Percentiles rank a stretch among this genome's conserved stretches.
phyloP scores from a whole-genome alignment of 2,113 vertebrate species.

The Axis porcinus region DNA sequence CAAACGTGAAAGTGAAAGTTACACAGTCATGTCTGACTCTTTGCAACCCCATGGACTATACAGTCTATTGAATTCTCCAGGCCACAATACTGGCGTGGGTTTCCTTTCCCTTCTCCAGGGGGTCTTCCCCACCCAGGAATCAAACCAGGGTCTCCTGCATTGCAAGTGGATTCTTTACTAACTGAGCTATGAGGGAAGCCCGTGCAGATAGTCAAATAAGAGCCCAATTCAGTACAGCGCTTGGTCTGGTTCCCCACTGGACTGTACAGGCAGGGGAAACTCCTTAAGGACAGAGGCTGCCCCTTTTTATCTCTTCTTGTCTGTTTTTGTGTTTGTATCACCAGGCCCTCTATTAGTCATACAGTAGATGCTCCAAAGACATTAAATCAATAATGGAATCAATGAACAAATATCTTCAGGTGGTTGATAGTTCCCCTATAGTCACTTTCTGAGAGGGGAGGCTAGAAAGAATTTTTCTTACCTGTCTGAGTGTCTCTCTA shows the following conservation, averaged over 20 bases:
- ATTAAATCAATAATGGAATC: neutral
- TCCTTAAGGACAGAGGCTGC: neutral
- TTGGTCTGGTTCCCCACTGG: neutral
- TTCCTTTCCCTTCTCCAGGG: neutral
- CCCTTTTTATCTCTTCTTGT: neutral
- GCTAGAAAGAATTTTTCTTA: neutral
- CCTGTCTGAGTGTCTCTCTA: neutral
- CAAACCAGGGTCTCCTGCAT: neutral
- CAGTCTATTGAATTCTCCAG: neutral
- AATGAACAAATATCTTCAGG: neutral
- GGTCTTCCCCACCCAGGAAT: neutral
- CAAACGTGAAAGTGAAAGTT: neutral
- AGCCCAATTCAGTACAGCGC: rapidly evolving
- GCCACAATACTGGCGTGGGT: neutral
- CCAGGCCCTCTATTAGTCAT: neutral
- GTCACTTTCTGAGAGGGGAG: neutral
- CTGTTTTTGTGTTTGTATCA: neutral
- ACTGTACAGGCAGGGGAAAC: neutral
- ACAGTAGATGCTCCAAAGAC: neutral
- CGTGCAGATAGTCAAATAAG: no score
- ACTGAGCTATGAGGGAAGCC: neutral
- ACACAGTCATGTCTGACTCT: rapidly evolving
- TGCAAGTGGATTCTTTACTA: neutral
- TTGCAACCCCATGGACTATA: neutral
- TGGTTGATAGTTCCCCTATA: neutral